Evolutionary conservation across 2,797 vertebrate species (phyloP), one percentile per base, ranked within the genome.

Genomic region (Dendrocincla tyrannina): DNA sequence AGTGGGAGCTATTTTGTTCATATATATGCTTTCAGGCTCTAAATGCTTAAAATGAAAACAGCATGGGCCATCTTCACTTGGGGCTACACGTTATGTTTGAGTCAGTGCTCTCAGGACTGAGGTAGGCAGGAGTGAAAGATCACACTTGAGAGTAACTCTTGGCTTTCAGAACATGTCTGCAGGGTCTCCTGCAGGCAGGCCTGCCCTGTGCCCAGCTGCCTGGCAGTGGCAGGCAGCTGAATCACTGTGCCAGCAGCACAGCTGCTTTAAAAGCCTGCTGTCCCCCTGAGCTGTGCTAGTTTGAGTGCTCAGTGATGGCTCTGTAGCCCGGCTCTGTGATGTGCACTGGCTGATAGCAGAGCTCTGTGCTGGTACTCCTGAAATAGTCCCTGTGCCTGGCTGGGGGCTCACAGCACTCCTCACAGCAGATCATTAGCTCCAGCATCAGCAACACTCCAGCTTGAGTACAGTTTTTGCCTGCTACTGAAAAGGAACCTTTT

Each of bases 1-100:
- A 62, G 18, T 27, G 56, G 69, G 77, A 94, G 74, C 46, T 46
- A 55, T 47, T 93, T 58, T 37, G 35, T 80, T 91, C 83, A 70
- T 55, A 52, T 37, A 66, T 6, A 27, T 32, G 66, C 60, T 67
- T 85, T 78, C 49, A 63, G 56, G 50, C 33, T 84, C 56, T 89
- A 66, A 88, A 84, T 91, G 25, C 53, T 92, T 76, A 73, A 83
- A 85, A 49, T 59, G 47, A 63, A 60, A 87, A 68, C 37, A 74
- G 50, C 33, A 46, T 17, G 18, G 47, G 17, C 28, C 28, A 59
- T 89, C 76, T 76, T 81, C 60, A 50, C 27, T 70, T 35, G n/a
- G 33, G 50, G 17, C 30, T 23, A 23, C 59, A 39, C 55, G 30
- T 81, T 35, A 47, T 22, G n/a, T 82, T 46, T 59, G 66, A 77